phyloP scores from a whole-genome alignment of 2,113 vertebrate species.

The Syngnathus scovelli region DNA sequence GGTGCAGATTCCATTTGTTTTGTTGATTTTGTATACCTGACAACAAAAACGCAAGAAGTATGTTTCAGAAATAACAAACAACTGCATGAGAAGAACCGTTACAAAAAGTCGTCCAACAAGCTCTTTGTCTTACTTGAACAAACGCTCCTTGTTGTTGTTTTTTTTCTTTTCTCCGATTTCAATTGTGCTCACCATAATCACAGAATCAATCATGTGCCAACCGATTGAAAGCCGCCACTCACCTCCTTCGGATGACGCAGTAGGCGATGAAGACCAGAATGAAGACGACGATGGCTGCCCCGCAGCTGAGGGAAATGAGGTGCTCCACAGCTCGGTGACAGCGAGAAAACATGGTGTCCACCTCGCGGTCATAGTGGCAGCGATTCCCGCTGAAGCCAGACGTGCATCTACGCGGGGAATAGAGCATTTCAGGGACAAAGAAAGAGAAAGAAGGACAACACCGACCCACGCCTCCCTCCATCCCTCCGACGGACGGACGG shows the following conservation, averaged over 20 bases:
- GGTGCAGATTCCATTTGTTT: constrained; percentile 35
- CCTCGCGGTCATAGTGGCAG: constrained; percentile 26
- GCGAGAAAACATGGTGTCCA: neutral
- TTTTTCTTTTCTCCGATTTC: no score
- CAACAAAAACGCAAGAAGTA: constrained; percentile 4
- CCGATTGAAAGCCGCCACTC: neutral
- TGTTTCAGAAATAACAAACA: neutral
- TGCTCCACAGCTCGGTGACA: constrained; percentile 3
- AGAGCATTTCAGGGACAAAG: constrained; percentile 20
- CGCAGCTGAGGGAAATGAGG: constrained; percentile 51
- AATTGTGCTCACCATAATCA: neutral
- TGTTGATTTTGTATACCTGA: constrained; percentile 46
- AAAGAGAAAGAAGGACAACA: constrained; percentile 11
- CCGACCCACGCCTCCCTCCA: constrained; percentile 20
- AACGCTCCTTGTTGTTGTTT: no score
- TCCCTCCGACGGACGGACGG: neutral
- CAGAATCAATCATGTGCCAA: neutral
- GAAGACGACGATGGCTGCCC: constrained; percentile 41
- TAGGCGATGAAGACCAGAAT: constrained; percentile 26
- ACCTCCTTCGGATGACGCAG: constrained; percentile 54
- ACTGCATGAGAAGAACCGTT: neutral
- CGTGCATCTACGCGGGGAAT: constrained; percentile 52
- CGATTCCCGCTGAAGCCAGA: constrained; percentile 35
- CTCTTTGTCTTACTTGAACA: no score
- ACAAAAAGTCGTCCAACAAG: no score